A percentile compares a stretch with the other conserved stretches of the same genome.
Evolutionary conservation across 2,797 vertebrate genomes (phyloP).

Genomic region (Phalloptychus januarius): DNA sequence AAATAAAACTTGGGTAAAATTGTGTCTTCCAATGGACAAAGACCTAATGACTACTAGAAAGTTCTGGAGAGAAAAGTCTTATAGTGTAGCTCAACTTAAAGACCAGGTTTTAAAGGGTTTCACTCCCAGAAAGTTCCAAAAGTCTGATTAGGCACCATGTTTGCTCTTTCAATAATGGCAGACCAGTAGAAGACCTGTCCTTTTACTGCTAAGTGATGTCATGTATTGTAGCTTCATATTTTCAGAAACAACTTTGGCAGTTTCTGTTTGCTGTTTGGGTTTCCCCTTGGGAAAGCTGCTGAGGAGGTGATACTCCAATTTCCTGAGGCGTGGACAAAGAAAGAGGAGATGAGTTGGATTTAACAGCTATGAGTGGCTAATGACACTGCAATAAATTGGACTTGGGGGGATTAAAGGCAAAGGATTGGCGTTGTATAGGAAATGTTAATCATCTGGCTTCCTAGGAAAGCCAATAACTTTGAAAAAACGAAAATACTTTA

Average conservation of each 20-base stretch:
- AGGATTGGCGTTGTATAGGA: constrained; percentile 62
- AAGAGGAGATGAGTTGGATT: constrained; percentile 76
- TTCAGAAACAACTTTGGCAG: constrained; percentile 52
- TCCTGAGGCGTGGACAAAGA: constrained; percentile 59
- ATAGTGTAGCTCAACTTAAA: constrained; percentile 56
- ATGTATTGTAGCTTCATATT: constrained; percentile 50
- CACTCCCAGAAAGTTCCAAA: constrained; percentile 63
- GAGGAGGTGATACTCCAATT: constrained; percentile 73
- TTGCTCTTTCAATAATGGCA: constrained; percentile 68
- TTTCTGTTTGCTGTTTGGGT: constrained; percentile 46
- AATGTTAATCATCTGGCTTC: constrained; percentile 57
- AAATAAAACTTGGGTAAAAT: constrained; percentile 6
- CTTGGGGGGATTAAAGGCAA: constrained; percentile 66
- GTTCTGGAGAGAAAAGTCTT: constrained; percentile 34
- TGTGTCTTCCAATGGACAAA: constrained; percentile 14
- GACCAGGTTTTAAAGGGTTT: constrained; percentile 64
- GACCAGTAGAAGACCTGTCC: constrained; percentile 59
- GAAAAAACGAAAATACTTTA: constrained; percentile 8
- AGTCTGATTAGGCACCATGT: constrained; percentile 73
- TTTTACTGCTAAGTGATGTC: constrained; percentile 51
- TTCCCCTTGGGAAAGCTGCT: constrained; percentile 56
- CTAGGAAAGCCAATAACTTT: constrained; percentile 40
- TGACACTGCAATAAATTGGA: constrained; percentile 69
- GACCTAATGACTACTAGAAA: constrained; percentile 5
- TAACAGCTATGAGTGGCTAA: constrained; percentile 68